phyloP scores from a whole-genome alignment of 2,113 vertebrate species.

The Zonotrichia leucophrys region DNA sequence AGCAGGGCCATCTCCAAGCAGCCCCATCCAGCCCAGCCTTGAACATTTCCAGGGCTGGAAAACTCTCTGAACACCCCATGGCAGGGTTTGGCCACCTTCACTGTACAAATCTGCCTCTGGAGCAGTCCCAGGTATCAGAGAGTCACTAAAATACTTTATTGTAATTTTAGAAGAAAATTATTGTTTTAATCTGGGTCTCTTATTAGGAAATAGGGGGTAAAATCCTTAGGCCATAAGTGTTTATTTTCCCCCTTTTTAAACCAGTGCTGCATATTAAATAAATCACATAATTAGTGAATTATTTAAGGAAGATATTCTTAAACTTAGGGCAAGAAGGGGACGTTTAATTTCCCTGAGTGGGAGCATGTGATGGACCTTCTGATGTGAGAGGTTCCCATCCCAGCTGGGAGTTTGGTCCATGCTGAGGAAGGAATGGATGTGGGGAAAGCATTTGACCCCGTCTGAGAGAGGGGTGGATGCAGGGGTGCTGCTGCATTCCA shows the following conservation, averaged over 20 bases:
- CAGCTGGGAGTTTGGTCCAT: neutral
- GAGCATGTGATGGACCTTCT: neutral
- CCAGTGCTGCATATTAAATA: neutral
- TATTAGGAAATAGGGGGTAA: neutral
- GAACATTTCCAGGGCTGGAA: neutral
- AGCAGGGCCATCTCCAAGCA: neutral
- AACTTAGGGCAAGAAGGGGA: neutral
- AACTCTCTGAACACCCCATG: too few relatives aligned
- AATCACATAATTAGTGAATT: neutral
- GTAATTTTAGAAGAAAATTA: neutral
- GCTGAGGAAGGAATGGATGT: neutral
- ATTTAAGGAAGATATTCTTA: neutral
- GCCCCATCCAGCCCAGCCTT: neutral
- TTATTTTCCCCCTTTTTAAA: neutral
- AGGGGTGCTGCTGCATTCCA: neutral
- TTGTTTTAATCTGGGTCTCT: neutral
- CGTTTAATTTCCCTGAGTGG: neutral
- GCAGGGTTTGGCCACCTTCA: neutral
- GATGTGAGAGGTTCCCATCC: neutral
- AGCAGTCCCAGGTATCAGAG: neutral
- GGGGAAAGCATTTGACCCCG: fast-evolving
- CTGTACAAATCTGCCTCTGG: too few relatives aligned
- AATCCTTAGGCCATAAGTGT: neutral
- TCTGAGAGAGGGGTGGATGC: fast-evolving
- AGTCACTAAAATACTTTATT: neutral